Evolutionary conservation across 2,113 vertebrate genomes (phyloP), one percentile per base, ranked within the genome.

Genomic region (Balaeniceps rex): DNA sequence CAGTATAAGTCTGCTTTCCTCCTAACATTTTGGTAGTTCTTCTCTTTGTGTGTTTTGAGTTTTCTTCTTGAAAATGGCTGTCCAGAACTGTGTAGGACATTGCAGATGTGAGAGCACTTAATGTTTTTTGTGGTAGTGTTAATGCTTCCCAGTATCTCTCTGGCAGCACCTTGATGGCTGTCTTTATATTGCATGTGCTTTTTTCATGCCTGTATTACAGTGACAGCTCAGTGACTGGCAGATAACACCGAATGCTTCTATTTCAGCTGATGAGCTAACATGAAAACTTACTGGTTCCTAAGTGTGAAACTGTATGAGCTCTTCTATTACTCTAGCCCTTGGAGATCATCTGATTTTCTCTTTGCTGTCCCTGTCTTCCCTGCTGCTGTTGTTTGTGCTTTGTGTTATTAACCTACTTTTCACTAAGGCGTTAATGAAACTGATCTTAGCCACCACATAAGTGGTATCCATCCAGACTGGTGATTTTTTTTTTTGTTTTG

Each of bases 331-430:
- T 74, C 16, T 19, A 21, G 54, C 26, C 44, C 55, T n/a, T 24
- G 19, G 60, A 58, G 78, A 44, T 85, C 24, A 49, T 47, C 78
- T 38, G 34, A 12, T 75, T 31, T 66, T 54, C 54, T 83, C 33
- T 46, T 8, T 49, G 47, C 58, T 81, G 58, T 31, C 78, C 47
- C 88, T 80, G 57, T 44, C 55, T 54, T 49, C 55, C 44, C 72
- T 71, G 64, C 66, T 80, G 33, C 55, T 72, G 16, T 52, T 72
- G 16, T 52, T 44, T 29, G 31, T 51, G 46, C 60, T 75, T 23
- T 66, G 79, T 85, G 80, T 85, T 82, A 84, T 91, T 88, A 82
- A 82, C 80, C 70, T 78, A 24, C 88, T 89, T 89, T 86, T 57
- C 28, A 11, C 63, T 78, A 49, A 91, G 38, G 38, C 81, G 22